These are phyloP conservation scores for Frankliniella fusca DNA, from an alignment of 2,888 invertebrate species.

Conservation along the genomic window DNA sequence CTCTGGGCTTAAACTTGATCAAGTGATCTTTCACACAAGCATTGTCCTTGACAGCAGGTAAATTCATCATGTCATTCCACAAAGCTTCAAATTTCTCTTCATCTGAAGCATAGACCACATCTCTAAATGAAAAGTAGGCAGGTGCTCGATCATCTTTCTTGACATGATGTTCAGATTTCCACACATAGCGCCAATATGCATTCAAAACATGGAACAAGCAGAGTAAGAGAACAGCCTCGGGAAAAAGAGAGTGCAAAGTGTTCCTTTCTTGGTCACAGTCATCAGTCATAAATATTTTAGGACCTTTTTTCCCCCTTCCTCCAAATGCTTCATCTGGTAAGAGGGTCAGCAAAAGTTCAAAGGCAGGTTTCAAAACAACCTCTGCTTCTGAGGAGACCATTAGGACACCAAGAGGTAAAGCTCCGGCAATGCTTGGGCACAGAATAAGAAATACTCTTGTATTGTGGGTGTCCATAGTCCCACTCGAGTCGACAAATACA, in stretches of 20 bases:
- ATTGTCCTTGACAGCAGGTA: background rate
- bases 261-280: slow-evolving; percentile 35
- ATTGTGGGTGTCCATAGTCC: slow-evolving; percentile 26
- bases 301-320: slow-evolving; percentile 32
- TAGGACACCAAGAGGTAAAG: slow-evolving; percentile 28
- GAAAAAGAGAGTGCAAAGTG: slow-evolving; percentile 34
- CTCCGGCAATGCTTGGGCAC: slow-evolving; percentile 24
- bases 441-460: slow-evolving; percentile 30
- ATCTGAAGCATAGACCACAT: background rate
- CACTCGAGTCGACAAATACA: slow-evolving; percentile 30
- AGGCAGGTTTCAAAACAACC: background rate
- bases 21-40: background rate
- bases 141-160: slow-evolving; percentile 27
- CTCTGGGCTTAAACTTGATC: background rate
- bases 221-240: slow-evolving; percentile 33
- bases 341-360: slow-evolving; percentile 15
- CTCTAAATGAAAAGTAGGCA: slow-evolving; percentile 27
- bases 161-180: slow-evolving; percentile 31
- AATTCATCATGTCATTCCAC: background rate
- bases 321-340: slow-evolving; percentile 31
- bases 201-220: slow-evolving; percentile 37
- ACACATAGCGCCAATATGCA: slow-evolving; percentile 35
- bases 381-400: slow-evolving; percentile 27
- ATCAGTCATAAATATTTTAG: slow-evolving; percentile 36
- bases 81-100: background rate